A percentile compares a stretch with the other conserved stretches of the same genome.
Conservation (phyloP, 2,888 invertebrate genomes). For the Dimorphilus gyrociliatus region DNA sequence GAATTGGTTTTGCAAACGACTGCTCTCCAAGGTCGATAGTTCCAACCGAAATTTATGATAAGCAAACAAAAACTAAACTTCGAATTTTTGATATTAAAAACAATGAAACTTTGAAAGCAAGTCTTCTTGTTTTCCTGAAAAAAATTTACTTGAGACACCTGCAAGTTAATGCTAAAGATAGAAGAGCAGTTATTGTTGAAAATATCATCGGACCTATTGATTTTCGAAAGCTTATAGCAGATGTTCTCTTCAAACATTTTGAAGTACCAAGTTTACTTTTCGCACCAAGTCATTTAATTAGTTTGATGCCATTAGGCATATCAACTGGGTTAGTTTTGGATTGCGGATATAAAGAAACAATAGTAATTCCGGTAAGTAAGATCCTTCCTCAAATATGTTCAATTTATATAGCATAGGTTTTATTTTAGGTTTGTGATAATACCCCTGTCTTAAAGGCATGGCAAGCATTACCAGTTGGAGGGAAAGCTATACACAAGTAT, state of each 20-base stretch:
- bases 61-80: slow-evolving; percentile 45
- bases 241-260: slow-evolving; percentile 77
- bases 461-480: slow-evolving; percentile 63
- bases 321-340: slow-evolving; percentile 67
- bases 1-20: slow-evolving; percentile 82
- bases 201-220: slow-evolving; percentile 63
- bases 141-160: slow-evolving; percentile 52
- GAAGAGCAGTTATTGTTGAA: slow-evolving; percentile 77
- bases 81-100: background rate
- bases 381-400: background rate
- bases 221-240: slow-evolving; percentile 70
- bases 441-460: slow-evolving; percentile 65
- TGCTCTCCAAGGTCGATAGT: slow-evolving; percentile 71
- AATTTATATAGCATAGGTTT: background rate
- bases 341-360: slow-evolving; percentile 68
- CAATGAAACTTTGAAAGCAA: slow-evolving; percentile 5
- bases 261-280: slow-evolving; percentile 65
- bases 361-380: slow-evolving; percentile 52
- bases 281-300: slow-evolving; percentile 67
- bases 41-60: slow-evolving; percentile 57
- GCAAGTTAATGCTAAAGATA: slow-evolving; percentile 77
- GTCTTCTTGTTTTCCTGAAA: slow-evolving; percentile 1
- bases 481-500: slow-evolving; percentile 44
- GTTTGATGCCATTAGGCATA: slow-evolving; percentile 63
- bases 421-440: slow-evolving; percentile 50